A percentile compares a stretch with the other conserved stretches of the same genome.
Conservation (phyloP, 2,797 vertebrate species). For the Alca torda region DNA sequence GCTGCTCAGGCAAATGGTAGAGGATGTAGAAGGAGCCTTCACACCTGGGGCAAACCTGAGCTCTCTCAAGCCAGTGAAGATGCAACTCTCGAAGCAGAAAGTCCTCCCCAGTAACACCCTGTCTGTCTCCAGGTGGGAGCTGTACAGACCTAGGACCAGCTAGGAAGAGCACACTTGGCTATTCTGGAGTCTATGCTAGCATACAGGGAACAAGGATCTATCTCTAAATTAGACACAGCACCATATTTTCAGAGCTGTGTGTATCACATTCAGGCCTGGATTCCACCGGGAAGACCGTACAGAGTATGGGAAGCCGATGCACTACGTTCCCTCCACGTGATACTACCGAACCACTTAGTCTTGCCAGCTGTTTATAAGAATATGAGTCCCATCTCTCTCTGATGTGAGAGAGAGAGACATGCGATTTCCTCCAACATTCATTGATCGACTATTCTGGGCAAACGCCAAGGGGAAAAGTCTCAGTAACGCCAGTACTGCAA, state of each 20-base stretch:
- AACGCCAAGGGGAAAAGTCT: not conserved
- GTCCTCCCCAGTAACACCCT: not conserved
- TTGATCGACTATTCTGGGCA: not conserved
- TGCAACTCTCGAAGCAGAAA: not conserved
- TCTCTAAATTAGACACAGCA: not conserved
- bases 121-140: not conserved
- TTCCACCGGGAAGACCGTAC: not conserved
- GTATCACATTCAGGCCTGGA: not conserved
- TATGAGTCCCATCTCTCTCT: not conserved
- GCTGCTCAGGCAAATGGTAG: not conserved
- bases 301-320: not conserved
- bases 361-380: not conserved
- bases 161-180: not conserved
- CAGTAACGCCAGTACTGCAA: not conserved
- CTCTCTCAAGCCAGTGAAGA: not conserved
- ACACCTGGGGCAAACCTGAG: not conserved
- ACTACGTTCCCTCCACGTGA: fast-evolving
- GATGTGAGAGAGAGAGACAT: not conserved
- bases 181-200: not conserved
- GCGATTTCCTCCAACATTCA: not conserved
- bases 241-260: not conserved
- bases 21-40: not conserved
- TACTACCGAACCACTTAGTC: not conserved
- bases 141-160: not conserved
- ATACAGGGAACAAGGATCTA: not conserved